A percentile compares a stretch with the other conserved stretches of the same genome.
phyloP scores from a whole-genome alignment of 1,140 invertebrate genomes.

The Pseudachorutes palmiensis region DNA sequence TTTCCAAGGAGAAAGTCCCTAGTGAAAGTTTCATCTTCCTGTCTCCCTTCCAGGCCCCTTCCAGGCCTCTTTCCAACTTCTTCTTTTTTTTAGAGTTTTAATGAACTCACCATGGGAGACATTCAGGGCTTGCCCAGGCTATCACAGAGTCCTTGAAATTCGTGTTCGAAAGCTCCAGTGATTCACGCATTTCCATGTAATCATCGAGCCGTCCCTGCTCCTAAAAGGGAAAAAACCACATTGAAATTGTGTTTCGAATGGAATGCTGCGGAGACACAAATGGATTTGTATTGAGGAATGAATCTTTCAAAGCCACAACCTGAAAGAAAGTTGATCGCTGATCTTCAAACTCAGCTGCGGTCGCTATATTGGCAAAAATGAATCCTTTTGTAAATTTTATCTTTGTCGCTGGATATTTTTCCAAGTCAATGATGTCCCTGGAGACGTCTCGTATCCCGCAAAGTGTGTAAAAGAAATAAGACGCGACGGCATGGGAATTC shows the following conservation, averaged over 20 bases:
- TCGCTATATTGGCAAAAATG: conserved; percentile 68
- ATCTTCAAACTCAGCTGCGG: conserved; percentile 74
- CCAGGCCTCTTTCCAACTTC: conserved; percentile 30
- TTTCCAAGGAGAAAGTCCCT: neutral
- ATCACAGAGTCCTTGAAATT: conserved; percentile 62
- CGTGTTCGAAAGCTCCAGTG: conserved; percentile 62
- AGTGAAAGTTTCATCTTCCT: neutral
- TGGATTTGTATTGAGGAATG: too few relatives aligned
- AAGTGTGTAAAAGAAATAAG: conserved; percentile 66
- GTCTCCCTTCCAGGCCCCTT: conserved; percentile 36
- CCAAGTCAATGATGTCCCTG: conserved; percentile 57
- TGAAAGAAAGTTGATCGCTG: conserved; percentile 71
- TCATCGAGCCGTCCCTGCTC: conserved; percentile 73
- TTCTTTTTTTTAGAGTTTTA: neutral
- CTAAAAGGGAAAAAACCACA: conserved; percentile 35
- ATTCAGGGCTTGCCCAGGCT: conserved; percentile 54
- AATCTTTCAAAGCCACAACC: too few relatives aligned
- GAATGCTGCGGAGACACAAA: too few relatives aligned
- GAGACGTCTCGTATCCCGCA: conserved; percentile 76
- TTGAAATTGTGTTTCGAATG: neutral
- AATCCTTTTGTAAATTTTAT: conserved; percentile 71
- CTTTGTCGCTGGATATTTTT: conserved; percentile 62
- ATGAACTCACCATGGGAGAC: conserved; percentile 48
- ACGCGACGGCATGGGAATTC: conserved; percentile 68
- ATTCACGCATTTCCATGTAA: conserved; percentile 82